phyloP scores from a whole-genome alignment of 2,113 vertebrate species.

The Aviceda subcristata region DNA sequence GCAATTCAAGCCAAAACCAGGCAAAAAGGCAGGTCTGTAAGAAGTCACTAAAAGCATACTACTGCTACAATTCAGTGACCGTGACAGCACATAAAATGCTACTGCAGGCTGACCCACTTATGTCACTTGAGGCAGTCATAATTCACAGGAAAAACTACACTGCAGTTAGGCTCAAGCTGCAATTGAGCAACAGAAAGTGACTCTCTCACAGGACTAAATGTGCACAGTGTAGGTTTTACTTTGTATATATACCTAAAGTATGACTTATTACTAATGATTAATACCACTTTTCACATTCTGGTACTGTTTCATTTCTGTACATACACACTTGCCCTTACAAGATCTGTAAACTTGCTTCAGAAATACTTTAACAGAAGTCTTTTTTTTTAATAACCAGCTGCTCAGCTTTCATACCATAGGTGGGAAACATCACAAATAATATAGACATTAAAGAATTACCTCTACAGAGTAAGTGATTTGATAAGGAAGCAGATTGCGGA shows the following conservation, averaged over 20 bases:
- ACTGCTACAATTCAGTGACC: background rate
- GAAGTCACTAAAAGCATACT: background rate
- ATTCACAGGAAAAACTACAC: background rate
- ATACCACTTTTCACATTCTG: background rate
- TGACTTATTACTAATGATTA: background rate
- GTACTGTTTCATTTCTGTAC: background rate
- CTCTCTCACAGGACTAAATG: background rate
- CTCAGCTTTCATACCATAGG: background rate
- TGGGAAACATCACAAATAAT: background rate
- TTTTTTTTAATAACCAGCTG: background rate
- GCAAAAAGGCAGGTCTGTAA: background rate
- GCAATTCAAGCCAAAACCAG: background rate
- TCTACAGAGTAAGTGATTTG: conserved; percentile 80
- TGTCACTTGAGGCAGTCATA: background rate
- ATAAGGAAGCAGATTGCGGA: conserved; percentile 93
- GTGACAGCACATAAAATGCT: background rate
- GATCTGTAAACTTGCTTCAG: background rate
- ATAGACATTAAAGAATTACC: conserved; percentile 58
- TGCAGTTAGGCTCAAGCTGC: background rate
- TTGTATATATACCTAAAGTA: background rate
- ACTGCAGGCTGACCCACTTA: background rate
- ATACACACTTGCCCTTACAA: background rate
- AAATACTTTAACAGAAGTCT: background rate
- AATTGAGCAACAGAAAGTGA: background rate
- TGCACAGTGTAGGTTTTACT: background rate